Conservation (phyloP, 2,113 vertebrate genomes). For the Xenopus laevis region DNA sequence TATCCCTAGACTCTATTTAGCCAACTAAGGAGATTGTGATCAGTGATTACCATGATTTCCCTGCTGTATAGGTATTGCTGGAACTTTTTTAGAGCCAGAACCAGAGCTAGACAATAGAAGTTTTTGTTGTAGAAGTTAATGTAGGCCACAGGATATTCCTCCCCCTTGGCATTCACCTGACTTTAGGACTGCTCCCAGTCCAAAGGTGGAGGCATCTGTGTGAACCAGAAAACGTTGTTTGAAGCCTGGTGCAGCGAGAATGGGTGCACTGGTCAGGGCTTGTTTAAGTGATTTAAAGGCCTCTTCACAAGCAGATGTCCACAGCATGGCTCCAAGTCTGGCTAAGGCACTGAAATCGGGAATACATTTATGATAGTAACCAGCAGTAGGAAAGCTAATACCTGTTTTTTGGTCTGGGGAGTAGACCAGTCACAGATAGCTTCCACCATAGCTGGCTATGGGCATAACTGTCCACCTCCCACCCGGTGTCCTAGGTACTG, state of each 20-base stretch:
- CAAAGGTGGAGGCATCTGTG: not conserved
- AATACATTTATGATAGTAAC: no score
- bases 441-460: not conserved
- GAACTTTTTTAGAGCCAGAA: no score
- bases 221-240: not conserved
- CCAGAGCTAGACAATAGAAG: not conserved
- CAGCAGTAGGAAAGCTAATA: no score
- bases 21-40: no score
- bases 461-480: not conserved
- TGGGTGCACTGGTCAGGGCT: not conserved
- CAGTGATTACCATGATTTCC: no score
- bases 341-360: not conserved
- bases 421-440: not conserved
- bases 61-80: no score
- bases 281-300: not conserved
- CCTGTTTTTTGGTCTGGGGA: no score
- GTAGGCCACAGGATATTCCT: not conserved
- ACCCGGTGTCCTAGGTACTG: not conserved
- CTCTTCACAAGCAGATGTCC: not conserved
- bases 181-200: no score
- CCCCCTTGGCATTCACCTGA: not conserved
- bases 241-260: not conserved
- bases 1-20: no score
- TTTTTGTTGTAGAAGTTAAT: not conserved
- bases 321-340: not conserved